Evolutionary conservation across 92 coral and sea anemone genomes (phyloP).

Genomic region (Epizoanthus stellaris): DNA sequence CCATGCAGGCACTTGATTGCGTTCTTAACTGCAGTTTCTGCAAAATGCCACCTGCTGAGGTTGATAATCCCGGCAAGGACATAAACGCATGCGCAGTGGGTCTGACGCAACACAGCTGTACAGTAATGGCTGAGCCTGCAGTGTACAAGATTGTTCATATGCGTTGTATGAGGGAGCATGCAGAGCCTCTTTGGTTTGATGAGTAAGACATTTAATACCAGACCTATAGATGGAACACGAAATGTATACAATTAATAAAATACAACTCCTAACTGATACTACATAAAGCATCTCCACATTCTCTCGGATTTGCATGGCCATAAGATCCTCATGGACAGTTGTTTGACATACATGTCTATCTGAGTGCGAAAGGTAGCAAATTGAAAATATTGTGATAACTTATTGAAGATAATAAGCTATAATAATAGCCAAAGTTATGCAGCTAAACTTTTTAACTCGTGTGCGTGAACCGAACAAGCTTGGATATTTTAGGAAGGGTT

Average conservation of each 20-base stretch:
- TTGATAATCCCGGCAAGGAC: conserved; percentile 85
- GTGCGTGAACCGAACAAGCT: too few relatives aligned
- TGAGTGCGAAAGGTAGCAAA: too few relatives aligned
- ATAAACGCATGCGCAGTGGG: conserved; percentile 59
- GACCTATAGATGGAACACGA: conserved; percentile 16
- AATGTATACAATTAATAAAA: background rate
- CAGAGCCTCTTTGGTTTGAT: conserved; percentile 15
- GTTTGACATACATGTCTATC: too few relatives aligned
- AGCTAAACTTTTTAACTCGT: too few relatives aligned
- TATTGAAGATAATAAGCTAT: too few relatives aligned
- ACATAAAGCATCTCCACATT: background rate
- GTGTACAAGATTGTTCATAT: conserved; percentile 52
- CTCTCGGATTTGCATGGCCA: too few relatives aligned
- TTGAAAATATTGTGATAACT: too few relatives aligned
- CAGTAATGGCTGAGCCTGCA: conserved; percentile 76
- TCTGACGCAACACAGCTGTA: conserved; percentile 78
- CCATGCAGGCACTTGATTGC: background rate
- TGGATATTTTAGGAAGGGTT: too few relatives aligned
- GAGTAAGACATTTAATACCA: conserved; percentile 39
- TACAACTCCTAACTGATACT: background rate
- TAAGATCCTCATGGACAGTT: too few relatives aligned
- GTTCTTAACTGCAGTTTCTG: conserved; percentile 56
- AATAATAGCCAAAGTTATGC: too few relatives aligned
- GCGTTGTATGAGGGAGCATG: conserved; percentile 65
- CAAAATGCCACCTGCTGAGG: conserved; percentile 81